Evolutionary conservation across 2,888 invertebrate genomes (phyloP), one percentile per base, ranked within the genome.

Genomic region (Diplolepis rosae): DNA sequence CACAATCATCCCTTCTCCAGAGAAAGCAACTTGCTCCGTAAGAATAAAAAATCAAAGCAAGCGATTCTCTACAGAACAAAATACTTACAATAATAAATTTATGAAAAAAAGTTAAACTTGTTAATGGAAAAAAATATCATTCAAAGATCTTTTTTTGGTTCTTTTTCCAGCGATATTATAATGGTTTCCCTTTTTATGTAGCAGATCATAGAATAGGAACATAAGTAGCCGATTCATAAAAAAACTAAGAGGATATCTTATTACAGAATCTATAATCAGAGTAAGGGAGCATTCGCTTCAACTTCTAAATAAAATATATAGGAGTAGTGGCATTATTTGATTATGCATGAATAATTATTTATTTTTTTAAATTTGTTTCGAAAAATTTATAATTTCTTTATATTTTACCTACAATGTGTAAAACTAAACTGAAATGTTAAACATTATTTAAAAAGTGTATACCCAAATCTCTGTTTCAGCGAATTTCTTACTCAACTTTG

Each of bases 1-100:
- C 48, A 66, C 35, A 32, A 66, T 50, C 18, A 50, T 66, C 50
- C 48, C 48, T 66, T 30, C 50, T 66, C 61, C 11, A 24, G 39
- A 35, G 22, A 18, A 18, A 7, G 7, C 45, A 18, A 6, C 24
- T 39, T 24, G 35, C 4, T 32, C 15, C 1, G 7, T 45, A 45
- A 3, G 18, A 18, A 45, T 18, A 9, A 45, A 45, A 45, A 45
- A 45, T 45, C 9, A 45, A 18, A 15, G 45, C n/a, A 2, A 18
- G 18, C 18, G 18, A 3, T 45, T 45, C 6, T 42, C 39, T n/a
- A 7, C 45, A 45, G 2, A 18, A 45, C 9, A 18, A 45, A 45
- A 18, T 45, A 45, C 18, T 6, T 45, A 45, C 45, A 42, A 42
- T 45, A 45, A 45, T 18, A 18, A 9, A 45, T 45, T 45, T 45